These are phyloP conservation scores for Sussaba pulchella DNA, from an alignment of 2,888 invertebrate species.

Conservation along the genomic window DNA sequence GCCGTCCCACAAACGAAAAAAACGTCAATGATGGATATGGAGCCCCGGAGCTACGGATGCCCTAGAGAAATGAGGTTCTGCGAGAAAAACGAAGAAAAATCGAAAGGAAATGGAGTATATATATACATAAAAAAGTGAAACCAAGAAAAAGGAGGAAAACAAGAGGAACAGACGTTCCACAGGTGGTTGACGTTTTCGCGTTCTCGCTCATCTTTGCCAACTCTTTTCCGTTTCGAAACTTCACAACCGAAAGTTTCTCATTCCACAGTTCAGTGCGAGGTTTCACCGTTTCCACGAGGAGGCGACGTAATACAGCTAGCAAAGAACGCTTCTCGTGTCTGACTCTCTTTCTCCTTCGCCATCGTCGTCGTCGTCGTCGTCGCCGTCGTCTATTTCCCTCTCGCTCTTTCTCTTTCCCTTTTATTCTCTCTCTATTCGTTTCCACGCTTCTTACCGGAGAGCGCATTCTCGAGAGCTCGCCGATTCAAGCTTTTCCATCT, in stretches of 20 bases:
- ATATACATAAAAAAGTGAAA: conserved; percentile 26
- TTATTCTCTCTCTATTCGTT: conserved; percentile 42
- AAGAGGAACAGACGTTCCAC: conserved; percentile 53
- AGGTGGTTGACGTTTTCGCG: conserved; percentile 66
- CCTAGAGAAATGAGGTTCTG: conserved; percentile 10
- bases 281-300: conserved; percentile 55
- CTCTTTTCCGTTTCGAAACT: conserved; percentile 54
- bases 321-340: conserved; percentile 35
- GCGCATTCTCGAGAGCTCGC: conserved; percentile 34
- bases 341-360: conserved; percentile 46
- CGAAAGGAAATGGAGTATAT: conserved; percentile 2
- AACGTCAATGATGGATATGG: conserved; percentile 9
- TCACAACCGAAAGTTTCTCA: conserved; percentile 44
- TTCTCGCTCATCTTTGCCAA: conserved; percentile 57
- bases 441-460: conserved; percentile 39
- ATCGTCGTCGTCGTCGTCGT: conserved; percentile 19
- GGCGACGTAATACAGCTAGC: conserved; percentile 39
- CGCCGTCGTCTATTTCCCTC: conserved; percentile 34
- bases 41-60: conserved; percentile 2
- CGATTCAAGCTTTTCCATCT: conserved; percentile 40
- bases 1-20: not conserved
- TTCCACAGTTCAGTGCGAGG: conserved; percentile 43
- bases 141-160: conserved; percentile 34
- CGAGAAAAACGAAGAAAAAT: conserved; percentile 16
- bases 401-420: conserved; percentile 37